phyloP scores from a whole-genome alignment of 2,113 vertebrate genomes.

The Athene cunicularia region DNA sequence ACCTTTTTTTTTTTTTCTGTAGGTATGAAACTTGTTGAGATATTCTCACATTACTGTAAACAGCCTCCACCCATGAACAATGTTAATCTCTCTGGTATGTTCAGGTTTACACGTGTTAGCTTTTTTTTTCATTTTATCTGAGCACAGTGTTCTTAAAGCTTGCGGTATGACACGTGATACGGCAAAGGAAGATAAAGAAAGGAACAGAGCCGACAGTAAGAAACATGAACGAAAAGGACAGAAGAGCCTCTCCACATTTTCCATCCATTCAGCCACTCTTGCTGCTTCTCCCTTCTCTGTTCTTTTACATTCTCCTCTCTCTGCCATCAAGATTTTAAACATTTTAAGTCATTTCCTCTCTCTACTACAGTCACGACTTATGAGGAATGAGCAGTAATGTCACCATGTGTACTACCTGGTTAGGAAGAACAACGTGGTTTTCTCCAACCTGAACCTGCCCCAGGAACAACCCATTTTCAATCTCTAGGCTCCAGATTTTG shows the following conservation, averaged over 20 bases:
- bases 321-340: neutral
- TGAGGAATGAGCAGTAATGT: neutral
- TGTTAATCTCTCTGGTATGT: neutral
- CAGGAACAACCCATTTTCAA: neutral
- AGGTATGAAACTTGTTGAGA: neutral
- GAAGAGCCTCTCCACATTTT: neutral
- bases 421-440: neutral
- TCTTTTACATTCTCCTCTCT: neutral
- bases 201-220: neutral
- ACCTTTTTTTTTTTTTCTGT: neutral
- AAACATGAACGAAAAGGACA: neutral
- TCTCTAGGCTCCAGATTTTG: neutral
- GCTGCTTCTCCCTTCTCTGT: neutral
- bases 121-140: neutral
- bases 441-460: neutral
- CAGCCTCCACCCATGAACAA: neutral
- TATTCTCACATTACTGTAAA: neutral
- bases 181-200: neutral
- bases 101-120: neutral
- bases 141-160: neutral
- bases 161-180: neutral
- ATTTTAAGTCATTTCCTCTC: neutral
- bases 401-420: neutral
- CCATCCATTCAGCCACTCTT: neutral
- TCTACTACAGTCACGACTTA: neutral